Evolutionary conservation across 2,113 vertebrate genomes (phyloP), one percentile per base, ranked within the genome.

Genomic region (Spheniscus mendiculus): DNA sequence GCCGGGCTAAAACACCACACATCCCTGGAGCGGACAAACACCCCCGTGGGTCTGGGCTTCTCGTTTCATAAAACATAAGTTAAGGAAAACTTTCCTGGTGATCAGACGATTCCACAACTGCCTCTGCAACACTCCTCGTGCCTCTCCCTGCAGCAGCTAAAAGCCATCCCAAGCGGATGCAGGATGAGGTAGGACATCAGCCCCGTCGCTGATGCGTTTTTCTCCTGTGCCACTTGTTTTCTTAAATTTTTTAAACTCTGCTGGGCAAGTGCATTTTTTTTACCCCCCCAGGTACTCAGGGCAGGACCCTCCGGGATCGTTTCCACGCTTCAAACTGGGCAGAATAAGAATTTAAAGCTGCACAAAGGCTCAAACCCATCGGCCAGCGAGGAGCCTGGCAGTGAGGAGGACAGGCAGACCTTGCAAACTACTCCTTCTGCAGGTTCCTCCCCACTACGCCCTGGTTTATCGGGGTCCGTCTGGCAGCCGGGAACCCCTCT

Each of bases 391-490:
- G 34, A 70, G 49, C 25, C 18, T 12, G 50, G 38, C 45, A 30
- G 47, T 0, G 12, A 65, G 47, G 15, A 34, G 25, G 38, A 61
- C 3, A 7, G n/a, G 23, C 17, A 30, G 61, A 65, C 3, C 52
- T 12, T 3, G 10, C 42, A 15, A 42, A 27, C 14, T 7, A 3
- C 32, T n/a, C 5, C 27, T 61, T 25, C 45, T 67, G 27, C 49
- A 2, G 0, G 20, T 27, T 32, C 4, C 53, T 56, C 36, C 78
- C 56, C 55, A 3, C 4, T 22, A 2, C 10, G 19, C 38, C 30
- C 49, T 6, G 10, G 26, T n/a, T 30, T 26, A 4, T 6, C 1
- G 1, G 50, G 62, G 34, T 15, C 38, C 10, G 0, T 2, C 23
- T 1, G 4, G 18, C 3, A 0, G 5, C 55, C 5, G 36, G 66